These are phyloP conservation scores for Charadrius vociferus DNA, from an alignment of 2,113 vertebrate genomes.

Conservation along the genomic window DNA sequence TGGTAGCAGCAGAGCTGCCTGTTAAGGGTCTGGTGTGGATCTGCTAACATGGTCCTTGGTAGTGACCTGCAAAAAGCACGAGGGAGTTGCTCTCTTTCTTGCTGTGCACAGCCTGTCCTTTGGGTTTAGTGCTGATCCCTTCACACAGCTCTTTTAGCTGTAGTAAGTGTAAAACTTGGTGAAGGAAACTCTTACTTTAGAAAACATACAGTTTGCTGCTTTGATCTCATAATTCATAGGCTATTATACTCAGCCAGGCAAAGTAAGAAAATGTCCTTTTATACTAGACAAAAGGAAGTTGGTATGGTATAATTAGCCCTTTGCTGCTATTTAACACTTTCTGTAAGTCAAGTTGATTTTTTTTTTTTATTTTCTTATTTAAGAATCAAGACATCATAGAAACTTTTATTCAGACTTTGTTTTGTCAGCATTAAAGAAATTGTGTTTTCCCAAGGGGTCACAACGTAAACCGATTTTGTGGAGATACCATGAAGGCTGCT, in stretches of 20 bases:
- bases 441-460: not conserved
- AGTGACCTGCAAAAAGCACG: conserved; percentile 90
- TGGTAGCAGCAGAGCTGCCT: conserved; percentile 95
- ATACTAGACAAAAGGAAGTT: conserved; percentile 66
- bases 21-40: conserved; percentile 94
- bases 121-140: conserved; percentile 92
- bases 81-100: conserved; percentile 89
- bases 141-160: conserved; percentile 86
- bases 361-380: conserved; percentile 32
- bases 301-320: conserved; percentile 71
- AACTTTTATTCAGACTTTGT: conserved; percentile 44
- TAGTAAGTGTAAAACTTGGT: conserved; percentile 89
- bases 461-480: not conserved
- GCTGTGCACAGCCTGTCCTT: conserved; percentile 85
- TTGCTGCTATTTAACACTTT: conserved; percentile 62
- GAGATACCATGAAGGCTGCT: not conserved
- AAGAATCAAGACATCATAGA: conserved; percentile 2
- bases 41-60: conserved; percentile 90
- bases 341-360: conserved; percentile 55
- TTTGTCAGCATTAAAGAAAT: conserved; percentile 33
- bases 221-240: conserved; percentile 84
- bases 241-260: conserved; percentile 77
- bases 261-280: conserved; percentile 72
- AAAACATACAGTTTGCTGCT: conserved; percentile 81
- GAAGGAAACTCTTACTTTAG: conserved; percentile 86